phyloP scores from a whole-genome alignment of 2,888 invertebrate species.

The Phanerotoma sp. region DNA sequence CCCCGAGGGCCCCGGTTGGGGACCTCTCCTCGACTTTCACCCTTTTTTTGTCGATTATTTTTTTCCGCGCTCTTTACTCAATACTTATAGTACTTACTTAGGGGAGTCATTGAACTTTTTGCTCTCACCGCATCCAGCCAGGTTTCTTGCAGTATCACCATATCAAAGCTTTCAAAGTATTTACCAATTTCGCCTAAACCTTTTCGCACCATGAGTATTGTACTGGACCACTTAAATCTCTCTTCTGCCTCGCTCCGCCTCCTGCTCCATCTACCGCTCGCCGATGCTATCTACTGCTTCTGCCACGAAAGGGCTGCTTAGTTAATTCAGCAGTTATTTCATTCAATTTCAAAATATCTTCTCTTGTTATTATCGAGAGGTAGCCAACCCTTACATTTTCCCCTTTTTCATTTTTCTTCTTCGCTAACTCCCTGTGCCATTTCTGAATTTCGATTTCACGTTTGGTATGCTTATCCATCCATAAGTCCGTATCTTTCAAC shows the following conservation, averaged over 20 bases:
- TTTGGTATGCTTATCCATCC: too few relatives aligned
- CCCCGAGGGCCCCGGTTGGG: too few relatives aligned
- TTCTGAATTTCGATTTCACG: too few relatives aligned
- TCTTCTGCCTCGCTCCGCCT: not conserved
- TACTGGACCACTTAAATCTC: not conserved
- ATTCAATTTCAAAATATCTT: conserved; percentile 6
- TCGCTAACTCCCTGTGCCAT: too few relatives aligned
- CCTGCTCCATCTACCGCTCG: too few relatives aligned
- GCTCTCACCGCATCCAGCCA: conserved; percentile 7
- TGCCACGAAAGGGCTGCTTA: conserved; percentile 10
- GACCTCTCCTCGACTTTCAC: too few relatives aligned
- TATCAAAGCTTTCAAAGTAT: conserved; percentile 1
- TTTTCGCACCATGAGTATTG: conserved; percentile 14
- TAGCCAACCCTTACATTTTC: conserved; percentile 5
- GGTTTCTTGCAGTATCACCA: conserved; percentile 23
- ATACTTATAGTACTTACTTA: conserved; percentile 1
- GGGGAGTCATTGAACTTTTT: not conserved
- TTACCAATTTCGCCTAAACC: not conserved
- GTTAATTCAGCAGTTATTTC: conserved; percentile 13
- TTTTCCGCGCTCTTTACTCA: conserved; percentile 2
- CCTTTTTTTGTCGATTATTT: not conserved
- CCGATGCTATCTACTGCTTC: too few relatives aligned
- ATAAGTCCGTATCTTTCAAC: too few relatives aligned
- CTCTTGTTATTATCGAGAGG: not conserved
- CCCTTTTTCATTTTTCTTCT: too few relatives aligned